Evolutionary conservation across 2,113 vertebrate species (phyloP).

Genomic region (Hipposideros armiger): DNA sequence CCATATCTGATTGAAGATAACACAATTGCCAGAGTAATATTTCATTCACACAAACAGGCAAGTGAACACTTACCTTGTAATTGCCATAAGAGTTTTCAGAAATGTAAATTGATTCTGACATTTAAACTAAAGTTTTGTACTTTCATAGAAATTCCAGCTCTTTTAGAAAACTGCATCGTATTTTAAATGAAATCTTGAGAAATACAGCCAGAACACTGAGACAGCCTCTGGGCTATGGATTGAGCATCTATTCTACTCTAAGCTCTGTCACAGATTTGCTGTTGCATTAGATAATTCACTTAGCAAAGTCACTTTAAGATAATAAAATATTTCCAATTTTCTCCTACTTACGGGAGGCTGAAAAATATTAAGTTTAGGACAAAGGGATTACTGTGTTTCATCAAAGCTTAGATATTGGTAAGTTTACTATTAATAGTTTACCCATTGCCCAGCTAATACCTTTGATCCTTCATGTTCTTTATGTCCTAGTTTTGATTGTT

Average conservation of each 20-base stretch:
- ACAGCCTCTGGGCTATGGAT: not conserved
- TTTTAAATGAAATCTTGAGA: not conserved
- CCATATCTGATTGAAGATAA: not conserved
- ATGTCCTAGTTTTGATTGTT: not conserved
- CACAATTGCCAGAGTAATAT: not conserved
- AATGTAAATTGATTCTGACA: conserved; percentile 11
- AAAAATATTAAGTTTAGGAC: not conserved
- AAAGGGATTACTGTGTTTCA: not conserved
- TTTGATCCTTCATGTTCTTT: not conserved
- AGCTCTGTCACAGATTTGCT: not conserved
- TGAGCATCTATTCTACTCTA: not conserved
- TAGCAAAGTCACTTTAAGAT: not conserved
- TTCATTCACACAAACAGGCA: not conserved
- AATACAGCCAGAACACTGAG: not conserved
- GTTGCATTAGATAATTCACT: not conserved
- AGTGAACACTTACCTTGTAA: not conserved
- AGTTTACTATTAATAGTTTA: not conserved
- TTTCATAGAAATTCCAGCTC: not conserved
- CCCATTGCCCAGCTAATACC: not conserved
- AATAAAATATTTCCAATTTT: not conserved
- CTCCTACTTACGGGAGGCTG: not conserved
- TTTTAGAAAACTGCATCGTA: not conserved
- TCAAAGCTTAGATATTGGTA: not conserved
- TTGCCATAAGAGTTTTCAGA: not conserved
- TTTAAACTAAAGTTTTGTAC: not conserved